Evolutionary conservation across 2,888 invertebrate species (phyloP), one percentile per base, ranked within the genome.

Genomic region (Thymelicus acteon): DNA sequence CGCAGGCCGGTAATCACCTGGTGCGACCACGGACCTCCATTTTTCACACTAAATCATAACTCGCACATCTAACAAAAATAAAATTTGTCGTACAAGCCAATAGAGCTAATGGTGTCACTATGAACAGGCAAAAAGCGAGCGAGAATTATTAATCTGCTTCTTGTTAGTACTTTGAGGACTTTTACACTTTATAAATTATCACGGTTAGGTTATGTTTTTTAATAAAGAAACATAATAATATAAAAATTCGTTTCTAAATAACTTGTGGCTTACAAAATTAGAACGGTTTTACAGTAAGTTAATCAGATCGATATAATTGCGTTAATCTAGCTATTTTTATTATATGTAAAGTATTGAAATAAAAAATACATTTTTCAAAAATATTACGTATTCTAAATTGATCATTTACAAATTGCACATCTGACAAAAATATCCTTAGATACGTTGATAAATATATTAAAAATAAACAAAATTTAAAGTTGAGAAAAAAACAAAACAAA

Each of bases 1-100:
- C 88, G 85, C 89, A 88, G 92, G 88, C 91, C 92, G 92, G 93
- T 93, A 93, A 93, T 93, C 93, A 93, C 93, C 93, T 93, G 93
- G 90, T 87, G 91, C 88, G 90, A 88, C 92, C 89, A 86, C 87
- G 86, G 85, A 81, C 90, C 85, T 86, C 85, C 91, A 93, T 93
- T 93, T 93, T 93, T 93, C 91, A 93, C 91, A 89, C 89, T 89
- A 91, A 93, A 92, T 93, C 91, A 91, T 91, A 93, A 90, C 92
- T 85, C 87, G 91, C 89, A 86, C 89, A 90, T 91, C 91, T 90
- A 87, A 92, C 89, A 92, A 91, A 91, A 92, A 92, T 91, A 89
- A 91, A 93, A 93, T 93, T 93, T 93, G 92, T 93, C 93, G 86
- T 88, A 89, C 89, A 91, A 90, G 89, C 91, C 89, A 90, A 91